phyloP scores from a whole-genome alignment of 2,113 vertebrate genomes.

The Dasypus novemcinctus region DNA sequence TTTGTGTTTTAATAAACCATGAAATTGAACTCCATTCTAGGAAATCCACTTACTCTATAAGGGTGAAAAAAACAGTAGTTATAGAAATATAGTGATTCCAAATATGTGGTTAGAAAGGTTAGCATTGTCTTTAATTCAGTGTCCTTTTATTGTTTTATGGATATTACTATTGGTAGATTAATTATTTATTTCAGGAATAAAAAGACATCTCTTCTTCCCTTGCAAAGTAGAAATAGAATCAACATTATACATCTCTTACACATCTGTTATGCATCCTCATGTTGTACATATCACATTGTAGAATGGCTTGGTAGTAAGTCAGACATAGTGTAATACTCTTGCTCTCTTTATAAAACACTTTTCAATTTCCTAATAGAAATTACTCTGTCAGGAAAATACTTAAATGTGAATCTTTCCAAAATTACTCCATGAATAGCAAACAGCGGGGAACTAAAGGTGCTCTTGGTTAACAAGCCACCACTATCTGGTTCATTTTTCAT shows the following conservation, averaged over 20 bases:
- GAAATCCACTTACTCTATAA: neutral
- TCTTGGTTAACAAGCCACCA: neutral
- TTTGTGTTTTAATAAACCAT: neutral
- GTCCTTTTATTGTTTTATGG: neutral
- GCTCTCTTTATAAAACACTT: slow-evolving; percentile 36
- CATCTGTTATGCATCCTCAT: neutral
- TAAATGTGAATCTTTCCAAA: neutral
- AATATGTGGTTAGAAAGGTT: neutral
- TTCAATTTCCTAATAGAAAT: slow-evolving; percentile 37
- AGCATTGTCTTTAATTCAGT: neutral
- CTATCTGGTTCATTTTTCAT: neutral
- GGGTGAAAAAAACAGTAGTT: neutral
- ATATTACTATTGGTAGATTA: neutral
- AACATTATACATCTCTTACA: neutral
- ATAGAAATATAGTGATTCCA: neutral
- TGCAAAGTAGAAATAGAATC: neutral
- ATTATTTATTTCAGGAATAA: neutral
- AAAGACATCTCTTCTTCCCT: neutral
- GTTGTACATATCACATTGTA: neutral
- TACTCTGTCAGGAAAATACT: slow-evolving; percentile 11
- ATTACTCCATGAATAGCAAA: neutral
- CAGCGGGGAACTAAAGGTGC: no score
- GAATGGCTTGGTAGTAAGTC: neutral
- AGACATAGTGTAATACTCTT: slow-evolving; percentile 3
- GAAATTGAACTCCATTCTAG: neutral